Evolutionary conservation across 2,113 vertebrate genomes (phyloP).

Genomic region (Turdus rufiventris): DNA sequence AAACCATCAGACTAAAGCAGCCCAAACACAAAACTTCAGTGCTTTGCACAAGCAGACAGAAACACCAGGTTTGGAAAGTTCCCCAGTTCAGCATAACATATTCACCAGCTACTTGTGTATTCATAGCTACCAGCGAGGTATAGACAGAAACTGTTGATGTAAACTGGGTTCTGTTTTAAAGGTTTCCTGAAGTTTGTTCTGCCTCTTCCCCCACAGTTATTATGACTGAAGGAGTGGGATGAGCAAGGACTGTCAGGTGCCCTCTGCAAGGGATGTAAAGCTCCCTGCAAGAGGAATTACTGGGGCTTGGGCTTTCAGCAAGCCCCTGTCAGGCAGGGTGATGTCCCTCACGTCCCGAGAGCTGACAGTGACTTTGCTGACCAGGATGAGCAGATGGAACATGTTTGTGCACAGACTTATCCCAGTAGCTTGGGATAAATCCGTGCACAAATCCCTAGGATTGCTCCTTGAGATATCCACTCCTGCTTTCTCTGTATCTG

Average conservation of each 20-base stretch:
- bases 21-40: background rate
- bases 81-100: background rate
- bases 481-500: background rate
- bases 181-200: background rate
- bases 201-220: background rate
- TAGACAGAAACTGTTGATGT: background rate
- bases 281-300: background rate
- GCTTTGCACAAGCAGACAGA: background rate
- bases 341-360: rapidly evolving
- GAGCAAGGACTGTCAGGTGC: background rate
- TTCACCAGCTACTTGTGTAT: background rate
- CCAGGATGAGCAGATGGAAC: background rate
- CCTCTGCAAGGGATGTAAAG: background rate
- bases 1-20: background rate
- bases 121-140: background rate
- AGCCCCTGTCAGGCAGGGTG: background rate
- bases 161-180: background rate
- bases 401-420: background rate
- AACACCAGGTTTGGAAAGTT: background rate
- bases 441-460: background rate
- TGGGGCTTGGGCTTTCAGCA: background rate
- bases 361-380: background rate
- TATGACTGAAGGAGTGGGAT: background rate
- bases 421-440: background rate
- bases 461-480: background rate